These are phyloP conservation scores for Clangula hyemalis DNA, from an alignment of 2,797 vertebrate genomes.

Conservation along the genomic window DNA sequence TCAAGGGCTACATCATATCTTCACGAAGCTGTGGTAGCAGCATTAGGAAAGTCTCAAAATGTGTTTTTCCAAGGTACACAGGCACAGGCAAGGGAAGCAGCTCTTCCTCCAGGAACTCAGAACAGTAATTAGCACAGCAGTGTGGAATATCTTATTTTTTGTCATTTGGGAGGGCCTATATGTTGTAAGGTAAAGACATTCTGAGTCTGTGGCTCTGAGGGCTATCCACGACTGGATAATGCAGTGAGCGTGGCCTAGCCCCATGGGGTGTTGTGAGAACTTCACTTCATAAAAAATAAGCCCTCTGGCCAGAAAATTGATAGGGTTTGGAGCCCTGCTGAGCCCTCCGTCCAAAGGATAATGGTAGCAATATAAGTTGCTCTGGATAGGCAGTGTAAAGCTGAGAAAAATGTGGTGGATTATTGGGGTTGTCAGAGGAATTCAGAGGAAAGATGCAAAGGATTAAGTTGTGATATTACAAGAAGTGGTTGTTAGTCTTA, in stretches of 20 bases:
- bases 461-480: slow-evolving; percentile 55
- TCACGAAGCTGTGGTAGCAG: neutral
- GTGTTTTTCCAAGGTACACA: neutral
- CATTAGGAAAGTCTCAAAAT: neutral
- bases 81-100: neutral
- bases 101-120: slow-evolving; percentile 29
- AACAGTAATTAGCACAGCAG: slow-evolving; percentile 41
- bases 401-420: slow-evolving; percentile 64
- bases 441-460: slow-evolving; percentile 64
- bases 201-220: slow-evolving; percentile 12
- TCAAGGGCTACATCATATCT: neutral
- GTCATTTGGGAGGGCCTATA: neutral
- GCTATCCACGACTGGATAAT: slow-evolving; percentile 27
- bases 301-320: slow-evolving; percentile 62
- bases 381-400: slow-evolving; percentile 42
- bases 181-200: slow-evolving; percentile 1
- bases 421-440: slow-evolving; percentile 49
- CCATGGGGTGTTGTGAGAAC: slow-evolving; percentile 53
- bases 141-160: slow-evolving; percentile 9
- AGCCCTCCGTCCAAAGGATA: slow-evolving; percentile 57
- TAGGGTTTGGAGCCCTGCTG: slow-evolving; percentile 58
- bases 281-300: slow-evolving; percentile 70
- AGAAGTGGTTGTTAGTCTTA: slow-evolving; percentile 32
- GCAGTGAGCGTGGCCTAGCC: neutral
- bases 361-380: slow-evolving; percentile 55